Base-by-base conservation (phyloP, 2,888 invertebrate genomes). In the Gastracanthus pulcherrimus region DNA sequence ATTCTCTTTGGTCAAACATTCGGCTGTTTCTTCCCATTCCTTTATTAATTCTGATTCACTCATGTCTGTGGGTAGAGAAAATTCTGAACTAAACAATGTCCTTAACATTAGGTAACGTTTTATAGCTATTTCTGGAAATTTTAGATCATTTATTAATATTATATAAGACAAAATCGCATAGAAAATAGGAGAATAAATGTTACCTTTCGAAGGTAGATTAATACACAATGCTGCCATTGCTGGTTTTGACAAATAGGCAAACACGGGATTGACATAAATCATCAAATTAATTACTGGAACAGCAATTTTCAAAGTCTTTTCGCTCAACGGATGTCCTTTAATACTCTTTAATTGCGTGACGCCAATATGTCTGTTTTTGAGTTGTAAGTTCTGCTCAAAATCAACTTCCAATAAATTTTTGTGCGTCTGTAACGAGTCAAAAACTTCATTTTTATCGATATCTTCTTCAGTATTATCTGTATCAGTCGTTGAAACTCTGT, bases 201-300 rank as follows among this genome's bases (percentile, higher is more conserved):
- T 71, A 83, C 82, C 80, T 41, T 74, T 64, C 16, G 70, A 48
- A 26, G 70, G 36, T 48, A 16, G 16, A 79, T 88, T 88, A 85
- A 93, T 89, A 67, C 93, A 91, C 67, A 93, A 86, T 41, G 93
- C 90, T 70, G 96, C 89, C 60, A 95, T 91, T 0, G 95, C 94
- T 0, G 95, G 93, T 84, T 95, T 94, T 41, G 94, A 93, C 29
- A 96, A 88, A 92, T 95, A 95, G 88, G 95, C 95, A 83, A 96
- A 92, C 38, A 94, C 93, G 0, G 96, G 96, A 92, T 97, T 97
- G 48, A 95, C 94, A 88, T 97, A 97, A 84, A 96, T 92, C 89
- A 96, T 95, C 48, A 96, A 90, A 88, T 95, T 95, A 48, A 97
- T 92, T 70, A 95, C 92, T 0, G 97, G 95, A 36, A 96, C 93